Evolutionary conservation across 2,113 vertebrate genomes (phyloP).

Genomic region (Seriola aureovittata): DNA sequence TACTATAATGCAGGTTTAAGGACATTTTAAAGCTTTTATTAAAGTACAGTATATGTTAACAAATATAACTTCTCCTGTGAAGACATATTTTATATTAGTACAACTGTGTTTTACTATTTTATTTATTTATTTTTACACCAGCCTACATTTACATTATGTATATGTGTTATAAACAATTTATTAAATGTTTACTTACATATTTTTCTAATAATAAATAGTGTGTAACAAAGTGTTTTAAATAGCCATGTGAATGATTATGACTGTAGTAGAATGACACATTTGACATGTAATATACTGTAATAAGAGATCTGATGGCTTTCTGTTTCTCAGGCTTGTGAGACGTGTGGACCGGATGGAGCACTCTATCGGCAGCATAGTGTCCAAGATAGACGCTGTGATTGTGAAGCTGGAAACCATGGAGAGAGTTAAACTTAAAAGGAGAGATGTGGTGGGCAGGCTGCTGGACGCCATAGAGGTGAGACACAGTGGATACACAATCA

Average conservation of each 20-base stretch:
- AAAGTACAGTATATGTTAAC: too few relatives aligned
- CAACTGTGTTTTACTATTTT: too few relatives aligned
- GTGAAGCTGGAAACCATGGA: conserved; percentile 98
- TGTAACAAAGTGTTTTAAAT: too few relatives aligned
- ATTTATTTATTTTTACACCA: too few relatives aligned
- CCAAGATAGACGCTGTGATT: conserved; percentile 97
- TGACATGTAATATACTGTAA: neutral
- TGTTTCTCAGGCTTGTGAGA: conserved; percentile 89
- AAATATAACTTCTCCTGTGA: too few relatives aligned
- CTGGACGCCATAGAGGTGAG: conserved; percentile 94
- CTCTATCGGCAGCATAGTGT: conserved; percentile 97
- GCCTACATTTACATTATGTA: too few relatives aligned
- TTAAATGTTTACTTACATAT: too few relatives aligned
- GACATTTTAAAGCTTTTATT: too few relatives aligned
- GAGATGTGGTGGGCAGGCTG: conserved; percentile 92
- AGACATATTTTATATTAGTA: too few relatives aligned
- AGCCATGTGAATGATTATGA: neutral
- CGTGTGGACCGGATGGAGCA: conserved; percentile 98
- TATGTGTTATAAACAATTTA: too few relatives aligned
- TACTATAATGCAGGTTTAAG: too few relatives aligned
- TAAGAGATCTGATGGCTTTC: neutral
- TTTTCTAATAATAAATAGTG: too few relatives aligned
- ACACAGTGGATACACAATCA: neutral
- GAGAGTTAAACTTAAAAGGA: conserved; percentile 92
- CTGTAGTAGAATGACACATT: neutral